Percentiles rank a stretch among this genome's conserved stretches.
Conservation (phyloP, 2,888 invertebrate species). For the Theretra japonica region DNA sequence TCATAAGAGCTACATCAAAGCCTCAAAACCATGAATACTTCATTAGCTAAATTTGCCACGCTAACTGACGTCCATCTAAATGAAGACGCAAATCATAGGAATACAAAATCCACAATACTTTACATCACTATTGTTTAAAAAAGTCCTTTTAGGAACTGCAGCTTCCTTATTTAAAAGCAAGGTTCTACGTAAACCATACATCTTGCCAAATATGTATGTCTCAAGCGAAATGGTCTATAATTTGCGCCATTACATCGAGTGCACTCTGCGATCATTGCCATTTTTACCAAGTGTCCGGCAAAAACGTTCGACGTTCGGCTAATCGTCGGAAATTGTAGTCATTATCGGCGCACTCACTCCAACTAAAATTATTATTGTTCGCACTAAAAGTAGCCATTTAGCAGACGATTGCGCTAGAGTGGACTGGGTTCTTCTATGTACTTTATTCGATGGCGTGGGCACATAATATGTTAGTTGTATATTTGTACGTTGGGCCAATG, state of each 20-base stretch:
- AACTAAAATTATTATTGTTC: constrained; percentile 84
- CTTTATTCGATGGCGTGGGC: constrained; percentile 16
- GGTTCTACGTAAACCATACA: not conserved
- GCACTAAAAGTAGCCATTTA: constrained; percentile 81
- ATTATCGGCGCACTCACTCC: constrained; percentile 79
- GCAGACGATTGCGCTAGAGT: constrained; percentile 62
- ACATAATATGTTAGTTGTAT: not conserved
- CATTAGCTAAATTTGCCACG: too few relatives aligned
- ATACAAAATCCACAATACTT: too few relatives aligned
- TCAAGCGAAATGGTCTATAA: constrained; percentile 31
- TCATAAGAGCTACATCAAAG: too few relatives aligned
- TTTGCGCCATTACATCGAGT: constrained; percentile 54
- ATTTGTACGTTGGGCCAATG: not conserved
- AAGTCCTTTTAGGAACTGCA: too few relatives aligned
- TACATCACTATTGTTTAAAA: too few relatives aligned
- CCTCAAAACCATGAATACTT: too few relatives aligned
- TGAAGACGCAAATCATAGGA: too few relatives aligned
- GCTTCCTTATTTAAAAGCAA: not conserved
- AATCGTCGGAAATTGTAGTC: constrained; percentile 83
- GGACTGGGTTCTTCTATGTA: constrained; percentile 52
- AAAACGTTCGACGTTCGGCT: constrained; percentile 70
- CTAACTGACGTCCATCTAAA: too few relatives aligned
- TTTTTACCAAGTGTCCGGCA: constrained; percentile 76
- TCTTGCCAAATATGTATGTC: not conserved
- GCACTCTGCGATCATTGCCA: constrained; percentile 58